Conservation (phyloP, 2,113 vertebrate species). For the human region DNA sequence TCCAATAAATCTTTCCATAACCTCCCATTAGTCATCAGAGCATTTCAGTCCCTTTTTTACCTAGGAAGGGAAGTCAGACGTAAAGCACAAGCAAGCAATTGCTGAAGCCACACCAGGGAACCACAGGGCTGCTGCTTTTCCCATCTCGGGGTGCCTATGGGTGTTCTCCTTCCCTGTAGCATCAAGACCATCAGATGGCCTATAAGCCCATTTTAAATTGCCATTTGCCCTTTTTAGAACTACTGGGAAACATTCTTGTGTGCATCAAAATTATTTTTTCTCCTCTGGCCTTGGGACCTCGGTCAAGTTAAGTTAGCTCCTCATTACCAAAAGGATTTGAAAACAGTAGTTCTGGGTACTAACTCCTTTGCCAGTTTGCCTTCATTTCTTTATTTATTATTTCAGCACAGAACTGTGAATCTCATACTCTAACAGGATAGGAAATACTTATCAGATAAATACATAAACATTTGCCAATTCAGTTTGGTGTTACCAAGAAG, state of each 20-base stretch:
- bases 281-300: too few relatives aligned
- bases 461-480: accelerated
- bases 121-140: accelerated
- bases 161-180: background rate
- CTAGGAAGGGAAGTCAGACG: background rate
- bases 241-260: background rate
- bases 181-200: background rate
- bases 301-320: background rate
- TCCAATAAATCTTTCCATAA: conserved; percentile 71
- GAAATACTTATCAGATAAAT: background rate
- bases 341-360: background rate
- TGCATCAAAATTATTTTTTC: background rate
- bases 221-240: background rate
- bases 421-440: background rate
- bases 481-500: background rate
- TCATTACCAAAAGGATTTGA: background rate
- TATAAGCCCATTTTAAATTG: accelerated
- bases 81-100: background rate
- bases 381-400: background rate
- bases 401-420: background rate
- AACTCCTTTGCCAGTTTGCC: background rate
- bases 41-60: background rate
- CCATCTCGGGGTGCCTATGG: accelerated
- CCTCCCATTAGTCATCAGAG: conserved; percentile 63
- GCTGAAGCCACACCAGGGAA: accelerated